Evolutionary conservation across 2,113 vertebrate genomes (phyloP).

Genomic region (Sander lucioperca): DNA sequence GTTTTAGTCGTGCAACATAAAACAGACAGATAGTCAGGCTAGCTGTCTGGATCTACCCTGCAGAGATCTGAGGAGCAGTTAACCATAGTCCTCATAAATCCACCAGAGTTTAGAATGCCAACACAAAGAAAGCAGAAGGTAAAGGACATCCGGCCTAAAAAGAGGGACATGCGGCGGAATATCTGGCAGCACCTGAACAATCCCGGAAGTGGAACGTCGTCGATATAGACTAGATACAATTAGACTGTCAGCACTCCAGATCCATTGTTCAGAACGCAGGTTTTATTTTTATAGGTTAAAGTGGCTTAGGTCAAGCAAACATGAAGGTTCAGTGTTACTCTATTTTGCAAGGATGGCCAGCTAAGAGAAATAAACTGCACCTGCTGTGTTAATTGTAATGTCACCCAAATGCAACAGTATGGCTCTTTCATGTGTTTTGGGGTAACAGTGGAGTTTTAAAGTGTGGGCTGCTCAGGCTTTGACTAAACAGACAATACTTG

Average conservation of each 20-base stretch:
- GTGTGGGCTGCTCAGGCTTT: background rate
- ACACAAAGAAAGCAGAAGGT: too few relatives aligned
- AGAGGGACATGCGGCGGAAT: too few relatives aligned
- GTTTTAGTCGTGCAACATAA: too few relatives aligned
- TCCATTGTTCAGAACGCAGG: background rate
- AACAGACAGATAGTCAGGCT: too few relatives aligned
- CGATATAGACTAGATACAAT: background rate
- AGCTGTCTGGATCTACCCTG: too few relatives aligned
- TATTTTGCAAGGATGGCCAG: background rate
- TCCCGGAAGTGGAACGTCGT: too few relatives aligned
- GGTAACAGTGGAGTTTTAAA: background rate
- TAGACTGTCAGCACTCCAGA: background rate
- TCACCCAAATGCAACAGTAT: constrained; percentile 21
- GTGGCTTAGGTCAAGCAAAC: background rate
- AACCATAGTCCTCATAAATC: too few relatives aligned
- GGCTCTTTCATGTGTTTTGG: constrained; percentile 24
- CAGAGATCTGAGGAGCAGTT: too few relatives aligned
- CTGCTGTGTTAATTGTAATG: constrained; percentile 1
- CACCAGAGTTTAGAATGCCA: too few relatives aligned
- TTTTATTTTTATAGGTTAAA: background rate
- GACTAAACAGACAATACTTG: background rate
- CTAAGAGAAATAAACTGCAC: constrained; percentile 5
- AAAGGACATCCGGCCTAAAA: too few relatives aligned
- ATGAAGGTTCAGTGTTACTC: background rate
- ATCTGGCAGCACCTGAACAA: too few relatives aligned